Evolutionary conservation across 2,113 vertebrate species (phyloP).

Genomic region (Mellivora capensis): DNA sequence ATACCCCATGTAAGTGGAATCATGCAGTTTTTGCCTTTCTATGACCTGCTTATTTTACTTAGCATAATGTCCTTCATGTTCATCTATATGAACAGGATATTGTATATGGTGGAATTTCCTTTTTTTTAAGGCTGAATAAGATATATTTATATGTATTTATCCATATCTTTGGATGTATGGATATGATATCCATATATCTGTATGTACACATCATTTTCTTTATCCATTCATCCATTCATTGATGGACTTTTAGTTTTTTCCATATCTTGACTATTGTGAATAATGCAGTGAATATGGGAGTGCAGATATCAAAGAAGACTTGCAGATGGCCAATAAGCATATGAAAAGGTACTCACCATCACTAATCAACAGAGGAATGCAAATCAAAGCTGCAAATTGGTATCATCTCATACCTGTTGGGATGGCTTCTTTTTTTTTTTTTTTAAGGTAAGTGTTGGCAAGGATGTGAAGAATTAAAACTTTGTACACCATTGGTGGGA

Average conservation of each 20-base stretch:
- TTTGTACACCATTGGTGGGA: not conserved
- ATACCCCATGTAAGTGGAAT: not conserved
- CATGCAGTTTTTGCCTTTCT: not conserved
- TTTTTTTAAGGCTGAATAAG: not conserved
- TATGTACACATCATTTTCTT: not conserved
- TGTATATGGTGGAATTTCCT: not conserved
- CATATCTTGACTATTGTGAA: not conserved
- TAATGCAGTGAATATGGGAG: not conserved
- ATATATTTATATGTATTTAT: not conserved
- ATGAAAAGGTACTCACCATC: not conserved
- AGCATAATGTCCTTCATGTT: not conserved
- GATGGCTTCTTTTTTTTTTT: not conserved
- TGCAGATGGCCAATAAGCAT: not conserved
- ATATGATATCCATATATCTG: not conserved
- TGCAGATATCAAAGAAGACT: not conserved
- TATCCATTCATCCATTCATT: not conserved
- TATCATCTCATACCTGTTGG: not conserved
- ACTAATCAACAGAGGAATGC: not conserved
- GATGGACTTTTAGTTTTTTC: not conserved
- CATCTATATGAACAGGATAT: not conserved
- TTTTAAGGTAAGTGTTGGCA: not conserved
- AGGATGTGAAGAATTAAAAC: not conserved
- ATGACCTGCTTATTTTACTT: not conserved
- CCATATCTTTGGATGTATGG: not conserved
- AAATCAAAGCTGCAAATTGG: not conserved